Percentiles rank a stretch among this genome's conserved stretches.
These are phyloP conservation scores for Chloropsis hardwickii DNA, from an alignment of 2,113 vertebrate genomes.

Conservation along the genomic window DNA sequence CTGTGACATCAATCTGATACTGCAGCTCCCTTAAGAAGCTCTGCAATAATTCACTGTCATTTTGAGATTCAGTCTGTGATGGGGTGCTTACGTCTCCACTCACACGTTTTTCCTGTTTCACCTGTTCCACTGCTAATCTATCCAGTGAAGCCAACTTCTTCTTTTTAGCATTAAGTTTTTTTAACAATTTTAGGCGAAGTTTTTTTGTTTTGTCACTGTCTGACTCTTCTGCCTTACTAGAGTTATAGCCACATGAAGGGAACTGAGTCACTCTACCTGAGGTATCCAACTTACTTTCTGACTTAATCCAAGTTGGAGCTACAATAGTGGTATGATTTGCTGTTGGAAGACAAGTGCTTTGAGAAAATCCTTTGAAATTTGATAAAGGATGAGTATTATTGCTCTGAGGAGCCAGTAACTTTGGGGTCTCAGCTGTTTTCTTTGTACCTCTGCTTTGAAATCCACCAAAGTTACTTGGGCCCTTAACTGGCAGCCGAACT, in stretches of 20 bases:
- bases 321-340: not conserved
- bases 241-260: not conserved
- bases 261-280: not conserved
- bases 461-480: constrained; percentile 83
- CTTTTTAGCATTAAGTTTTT: constrained; percentile 91
- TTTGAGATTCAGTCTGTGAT: not conserved
- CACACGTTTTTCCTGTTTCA: not conserved
- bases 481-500: constrained; percentile 72
- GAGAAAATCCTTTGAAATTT: not conserved
- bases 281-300: not conserved
- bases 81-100: not conserved
- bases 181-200: constrained; percentile 86
- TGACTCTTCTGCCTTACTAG: not conserved
- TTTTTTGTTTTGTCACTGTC: constrained; percentile 70
- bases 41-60: constrained; percentile 62
- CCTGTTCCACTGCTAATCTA: constrained; percentile 55
- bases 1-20: constrained; percentile 72
- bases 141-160: constrained; percentile 86
- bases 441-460: constrained; percentile 70
- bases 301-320: not conserved
- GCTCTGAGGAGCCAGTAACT: not conserved
- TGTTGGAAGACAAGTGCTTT: not conserved
- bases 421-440: not conserved
- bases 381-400: not conserved
- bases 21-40: constrained; percentile 70